phyloP scores from a whole-genome alignment of 2,113 vertebrate species.

The Vombatus ursinus region DNA sequence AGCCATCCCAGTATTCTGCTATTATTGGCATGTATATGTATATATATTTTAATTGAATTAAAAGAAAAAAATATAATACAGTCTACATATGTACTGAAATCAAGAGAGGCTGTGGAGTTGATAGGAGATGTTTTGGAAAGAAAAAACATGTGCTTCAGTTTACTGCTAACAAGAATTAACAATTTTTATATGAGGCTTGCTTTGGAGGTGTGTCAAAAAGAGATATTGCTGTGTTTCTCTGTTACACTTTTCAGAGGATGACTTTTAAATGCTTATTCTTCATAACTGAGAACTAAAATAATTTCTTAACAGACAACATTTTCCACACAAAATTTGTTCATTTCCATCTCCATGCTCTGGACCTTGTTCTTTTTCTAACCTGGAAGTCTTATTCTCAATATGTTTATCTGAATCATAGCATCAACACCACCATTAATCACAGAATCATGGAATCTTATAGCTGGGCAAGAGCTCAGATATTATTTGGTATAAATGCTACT shows the following conservation, averaged over 20 bases:
- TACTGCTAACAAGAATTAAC: background rate
- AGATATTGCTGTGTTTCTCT: background rate
- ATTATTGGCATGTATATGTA: background rate
- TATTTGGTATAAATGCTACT: background rate
- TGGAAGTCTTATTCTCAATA: background rate
- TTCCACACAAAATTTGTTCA: background rate
- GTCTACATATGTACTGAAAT: background rate
- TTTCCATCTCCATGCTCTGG: background rate
- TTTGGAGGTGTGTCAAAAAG: background rate
- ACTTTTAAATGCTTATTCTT: background rate
- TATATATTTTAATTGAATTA: background rate
- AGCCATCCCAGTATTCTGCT: background rate
- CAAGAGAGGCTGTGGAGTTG: background rate
- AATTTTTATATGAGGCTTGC: background rate
- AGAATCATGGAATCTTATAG: background rate
- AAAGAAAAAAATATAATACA: background rate
- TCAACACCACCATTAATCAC: background rate
- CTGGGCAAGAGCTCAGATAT: background rate
- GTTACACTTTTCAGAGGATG: background rate
- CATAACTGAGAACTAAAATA: background rate
- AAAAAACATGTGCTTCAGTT: background rate
- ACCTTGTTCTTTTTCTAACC: background rate
- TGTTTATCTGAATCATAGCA: background rate
- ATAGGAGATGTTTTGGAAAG: background rate
- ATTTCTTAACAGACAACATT: background rate